phyloP scores from a whole-genome alignment of 2,797 vertebrate genomes.

The Acanthurus lineatus region DNA sequence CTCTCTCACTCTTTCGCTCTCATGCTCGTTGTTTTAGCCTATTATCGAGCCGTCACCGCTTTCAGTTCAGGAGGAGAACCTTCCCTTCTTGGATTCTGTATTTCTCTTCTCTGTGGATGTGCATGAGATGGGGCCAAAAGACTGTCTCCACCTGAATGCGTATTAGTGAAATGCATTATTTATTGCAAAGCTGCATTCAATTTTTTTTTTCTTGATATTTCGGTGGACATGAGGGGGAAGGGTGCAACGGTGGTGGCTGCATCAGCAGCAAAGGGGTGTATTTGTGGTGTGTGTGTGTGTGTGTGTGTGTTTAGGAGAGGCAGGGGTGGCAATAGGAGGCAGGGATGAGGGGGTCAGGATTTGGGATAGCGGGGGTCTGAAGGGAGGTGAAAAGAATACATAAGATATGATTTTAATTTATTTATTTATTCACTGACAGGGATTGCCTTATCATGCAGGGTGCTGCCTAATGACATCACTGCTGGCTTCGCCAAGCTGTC shows the following conservation, averaged over 20 bases:
- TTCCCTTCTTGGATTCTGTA: constrained; percentile 70
- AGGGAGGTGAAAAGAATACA: constrained; percentile 84
- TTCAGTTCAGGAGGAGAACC: constrained; percentile 79
- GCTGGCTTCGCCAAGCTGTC: constrained; percentile 79
- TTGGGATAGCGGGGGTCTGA: constrained; percentile 75
- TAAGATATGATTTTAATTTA: constrained; percentile 86
- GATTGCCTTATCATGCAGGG: constrained; percentile 81
- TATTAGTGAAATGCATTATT: constrained; percentile 89
- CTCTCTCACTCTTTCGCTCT: constrained; percentile 78
- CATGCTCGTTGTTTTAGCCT: constrained; percentile 88
- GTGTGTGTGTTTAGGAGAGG: constrained; percentile 68
- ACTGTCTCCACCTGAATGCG: constrained; percentile 82
- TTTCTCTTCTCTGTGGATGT: constrained; percentile 68
- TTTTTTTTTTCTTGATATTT: constrained; percentile 64
- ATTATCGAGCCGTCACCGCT: constrained; percentile 87
- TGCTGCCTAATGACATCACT: constrained; percentile 86
- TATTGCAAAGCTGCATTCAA: constrained; percentile 84
- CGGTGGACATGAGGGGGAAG: constrained; percentile 77
- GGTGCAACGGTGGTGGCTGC: constrained; percentile 57
- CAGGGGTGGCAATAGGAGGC: constrained; percentile 30
- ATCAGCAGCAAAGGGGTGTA: constrained; percentile 73
- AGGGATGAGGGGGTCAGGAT: constrained; percentile 80
- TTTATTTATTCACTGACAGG: constrained; percentile 87
- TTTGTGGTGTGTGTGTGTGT: constrained; percentile 71
- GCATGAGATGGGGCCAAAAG: constrained; percentile 73